These are phyloP conservation scores for Drosophila sp. DNA, from an alignment of 1,140 invertebrate genomes.

Conservation along the genomic window DNA sequence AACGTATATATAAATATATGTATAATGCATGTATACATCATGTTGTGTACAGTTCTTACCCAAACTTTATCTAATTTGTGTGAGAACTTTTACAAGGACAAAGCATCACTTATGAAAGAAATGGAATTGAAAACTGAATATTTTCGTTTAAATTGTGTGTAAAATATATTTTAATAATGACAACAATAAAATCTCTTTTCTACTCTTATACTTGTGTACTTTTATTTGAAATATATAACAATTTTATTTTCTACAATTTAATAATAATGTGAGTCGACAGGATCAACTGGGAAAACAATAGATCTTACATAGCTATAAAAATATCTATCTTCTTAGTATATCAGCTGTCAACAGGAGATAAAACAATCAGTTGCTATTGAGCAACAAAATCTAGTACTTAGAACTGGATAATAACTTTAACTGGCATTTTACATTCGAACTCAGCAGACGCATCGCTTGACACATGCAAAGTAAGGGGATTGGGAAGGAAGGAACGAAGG, in stretches of 20 bases:
- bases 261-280: neutral
- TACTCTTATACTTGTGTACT: too few relatives aligned
- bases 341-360: conserved; percentile 1
- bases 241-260: too few relatives aligned
- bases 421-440: conserved; percentile 20
- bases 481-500: neutral
- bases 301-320: conserved; percentile 1
- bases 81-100: too few relatives aligned
- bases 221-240: too few relatives aligned
- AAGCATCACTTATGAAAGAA: too few relatives aligned
- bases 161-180: too few relatives aligned
- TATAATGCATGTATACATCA: neutral
- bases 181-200: too few relatives aligned
- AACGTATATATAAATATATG: neutral
- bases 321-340: neutral
- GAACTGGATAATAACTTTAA: conserved; percentile 36
- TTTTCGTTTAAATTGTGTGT: too few relatives aligned
- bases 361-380: neutral
- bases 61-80: neutral
- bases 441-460: conserved; percentile 29
- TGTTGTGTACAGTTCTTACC: neutral
- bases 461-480: neutral
- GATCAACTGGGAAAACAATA: neutral
- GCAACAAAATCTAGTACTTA: conserved; percentile 1
- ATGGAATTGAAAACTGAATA: too few relatives aligned